These are phyloP conservation scores for Halictus rubicundus DNA, from an alignment of 1,140 invertebrate genomes.

Conservation along the genomic window DNA sequence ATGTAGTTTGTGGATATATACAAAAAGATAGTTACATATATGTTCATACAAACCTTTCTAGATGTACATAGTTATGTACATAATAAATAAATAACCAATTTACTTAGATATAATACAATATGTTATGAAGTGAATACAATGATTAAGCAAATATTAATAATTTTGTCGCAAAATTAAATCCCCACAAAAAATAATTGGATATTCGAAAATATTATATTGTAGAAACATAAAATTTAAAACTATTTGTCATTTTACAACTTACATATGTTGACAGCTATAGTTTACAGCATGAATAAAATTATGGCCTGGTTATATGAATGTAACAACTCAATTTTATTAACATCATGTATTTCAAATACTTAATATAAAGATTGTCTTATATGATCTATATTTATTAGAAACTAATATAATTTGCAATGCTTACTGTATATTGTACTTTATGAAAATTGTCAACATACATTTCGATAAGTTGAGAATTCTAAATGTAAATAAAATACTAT, in stretches of 20 bases:
- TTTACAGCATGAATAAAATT: not conserved
- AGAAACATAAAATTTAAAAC: not conserved
- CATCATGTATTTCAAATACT: constrained; percentile 1
- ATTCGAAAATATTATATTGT: no score
- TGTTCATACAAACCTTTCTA: not conserved
- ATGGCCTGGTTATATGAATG: not conserved
- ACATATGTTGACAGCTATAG: not conserved
- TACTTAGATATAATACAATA: constrained; percentile 3
- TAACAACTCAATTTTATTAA: not conserved
- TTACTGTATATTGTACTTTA: constrained; percentile 6
- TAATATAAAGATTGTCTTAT: not conserved
- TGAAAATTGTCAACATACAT: constrained; percentile 1
- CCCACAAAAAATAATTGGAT: no score
- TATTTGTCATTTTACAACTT: not conserved
- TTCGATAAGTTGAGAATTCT: not conserved
- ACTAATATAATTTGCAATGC: constrained; percentile 15
- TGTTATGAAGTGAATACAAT: no score
- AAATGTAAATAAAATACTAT: not conserved
- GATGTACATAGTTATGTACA: not conserved
- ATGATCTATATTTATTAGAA: constrained; percentile 18
- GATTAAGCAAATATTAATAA: no score
- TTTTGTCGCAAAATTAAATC: not conserved
- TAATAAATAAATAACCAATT: not conserved
- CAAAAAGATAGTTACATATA: not conserved
- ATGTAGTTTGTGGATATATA: not conserved